A percentile compares a stretch with the other conserved stretches of the same genome.
Conservation (phyloP, 2,888 invertebrate species). For the Drosophila mercatorum region DNA sequence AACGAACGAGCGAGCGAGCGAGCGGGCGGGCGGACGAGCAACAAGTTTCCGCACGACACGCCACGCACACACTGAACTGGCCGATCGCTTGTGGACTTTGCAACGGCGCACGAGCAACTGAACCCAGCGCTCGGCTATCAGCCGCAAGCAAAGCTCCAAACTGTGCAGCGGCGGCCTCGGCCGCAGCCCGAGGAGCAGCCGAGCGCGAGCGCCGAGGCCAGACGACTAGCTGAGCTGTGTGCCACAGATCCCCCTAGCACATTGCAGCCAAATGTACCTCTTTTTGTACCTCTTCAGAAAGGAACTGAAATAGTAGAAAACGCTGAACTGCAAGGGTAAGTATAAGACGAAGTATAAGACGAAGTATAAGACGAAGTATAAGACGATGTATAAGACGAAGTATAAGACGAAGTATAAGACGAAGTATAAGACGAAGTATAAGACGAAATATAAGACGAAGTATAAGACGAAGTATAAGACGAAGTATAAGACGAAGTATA, state of each 20-base stretch:
- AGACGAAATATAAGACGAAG: too few relatives aligned
- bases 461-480: too few relatives aligned
- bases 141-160: slow-evolving; percentile 65
- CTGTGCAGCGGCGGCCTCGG: slow-evolving; percentile 16
- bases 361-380: too few relatives aligned
- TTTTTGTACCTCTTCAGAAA: background rate
- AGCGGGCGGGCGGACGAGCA: background rate
- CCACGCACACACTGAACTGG: slow-evolving; percentile 12
- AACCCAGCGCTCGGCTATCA: slow-evolving; percentile 48
- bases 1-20: slow-evolving; percentile 10
- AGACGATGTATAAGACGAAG: too few relatives aligned
- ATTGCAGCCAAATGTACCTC: background rate
- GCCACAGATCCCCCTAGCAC: background rate
- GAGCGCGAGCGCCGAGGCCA: slow-evolving; percentile 23
- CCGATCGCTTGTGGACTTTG: slow-evolving; percentile 76
- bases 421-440: too few relatives aligned
- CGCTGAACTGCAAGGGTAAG: background rate
- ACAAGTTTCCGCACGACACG: slow-evolving; percentile 20
- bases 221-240: slow-evolving; percentile 6
- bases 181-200: slow-evolving; percentile 39
- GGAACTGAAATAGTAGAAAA: too few relatives aligned
- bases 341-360: background rate
- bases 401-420: too few relatives aligned
- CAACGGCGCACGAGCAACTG: slow-evolving; percentile 76
- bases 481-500: too few relatives aligned